Evolutionary conservation across 1,140 invertebrate species (phyloP).

Genomic region (Cydia fagiglandana): DNA sequence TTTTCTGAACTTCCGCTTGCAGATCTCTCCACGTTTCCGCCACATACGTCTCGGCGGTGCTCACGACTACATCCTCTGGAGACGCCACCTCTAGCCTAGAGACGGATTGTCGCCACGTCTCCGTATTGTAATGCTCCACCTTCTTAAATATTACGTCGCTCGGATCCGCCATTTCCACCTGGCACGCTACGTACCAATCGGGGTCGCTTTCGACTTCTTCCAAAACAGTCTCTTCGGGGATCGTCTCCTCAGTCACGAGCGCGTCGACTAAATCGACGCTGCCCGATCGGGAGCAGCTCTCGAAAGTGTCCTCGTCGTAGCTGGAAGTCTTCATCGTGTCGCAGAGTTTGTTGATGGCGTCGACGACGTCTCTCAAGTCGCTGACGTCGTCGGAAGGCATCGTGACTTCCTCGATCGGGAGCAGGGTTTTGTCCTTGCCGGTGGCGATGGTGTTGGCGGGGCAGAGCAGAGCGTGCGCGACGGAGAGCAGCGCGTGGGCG

Average conservation of each 20-base stretch:
- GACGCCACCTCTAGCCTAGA: conserved; percentile 18
- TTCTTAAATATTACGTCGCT: conserved; percentile 45
- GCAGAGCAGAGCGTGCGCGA: conserved; percentile 59
- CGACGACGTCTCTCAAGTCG: conserved; percentile 75
- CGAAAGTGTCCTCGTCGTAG: conserved; percentile 45
- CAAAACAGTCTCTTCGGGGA: not conserved
- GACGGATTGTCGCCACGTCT: conserved; percentile 17
- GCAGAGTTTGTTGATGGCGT: conserved; percentile 76
- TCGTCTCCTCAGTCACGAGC: not conserved
- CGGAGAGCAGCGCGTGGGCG: conserved; percentile 64
- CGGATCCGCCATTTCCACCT: conserved; percentile 40
- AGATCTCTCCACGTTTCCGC: conserved; percentile 55
- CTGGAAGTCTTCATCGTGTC: conserved; percentile 73
- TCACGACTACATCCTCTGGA: conserved; percentile 31
- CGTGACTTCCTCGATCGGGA: conserved; percentile 62
- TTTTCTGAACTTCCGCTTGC: conserved; percentile 32
- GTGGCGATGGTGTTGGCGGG: conserved; percentile 54
- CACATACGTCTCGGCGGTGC: not conserved
- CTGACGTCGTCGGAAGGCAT: conserved; percentile 65
- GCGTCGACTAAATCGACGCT: conserved; percentile 5
- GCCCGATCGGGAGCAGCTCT: not conserved
- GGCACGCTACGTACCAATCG: conserved; percentile 37
- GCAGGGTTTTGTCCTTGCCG: conserved; percentile 31
- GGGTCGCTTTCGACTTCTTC: conserved; percentile 30
- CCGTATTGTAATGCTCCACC: conserved; percentile 35